phyloP scores from a whole-genome alignment of 1,140 invertebrate genomes.

The Pogonognathellus flavescens region DNA sequence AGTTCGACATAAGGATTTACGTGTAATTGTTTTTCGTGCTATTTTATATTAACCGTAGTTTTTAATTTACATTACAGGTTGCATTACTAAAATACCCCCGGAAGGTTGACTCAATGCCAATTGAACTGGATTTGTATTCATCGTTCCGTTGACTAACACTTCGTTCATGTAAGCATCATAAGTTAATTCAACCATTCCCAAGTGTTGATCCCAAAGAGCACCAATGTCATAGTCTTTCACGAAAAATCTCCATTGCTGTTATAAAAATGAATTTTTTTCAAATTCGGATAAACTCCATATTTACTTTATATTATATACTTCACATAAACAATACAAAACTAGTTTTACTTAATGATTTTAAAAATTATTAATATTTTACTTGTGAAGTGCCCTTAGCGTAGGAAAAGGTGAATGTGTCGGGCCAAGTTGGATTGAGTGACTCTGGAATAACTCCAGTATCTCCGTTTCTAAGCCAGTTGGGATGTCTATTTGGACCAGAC shows the following conservation, averaged over 20 bases:
- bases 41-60: too few relatives aligned
- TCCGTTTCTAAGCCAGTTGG: neutral
- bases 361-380: too few relatives aligned
- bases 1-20: too few relatives aligned
- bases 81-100: slow-evolving; percentile 17
- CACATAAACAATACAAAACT: neutral
- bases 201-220: slow-evolving; percentile 50
- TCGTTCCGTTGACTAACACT: slow-evolving; percentile 29
- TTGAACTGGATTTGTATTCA: neutral
- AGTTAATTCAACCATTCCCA: slow-evolving; percentile 37
- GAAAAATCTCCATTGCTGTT: slow-evolving; percentile 53
- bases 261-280: neutral
- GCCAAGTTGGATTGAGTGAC: slow-evolving; percentile 25
- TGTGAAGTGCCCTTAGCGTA: slow-evolving; percentile 15
- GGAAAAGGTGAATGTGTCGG: neutral
- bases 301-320: too few relatives aligned
- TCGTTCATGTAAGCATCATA: slow-evolving; percentile 43
- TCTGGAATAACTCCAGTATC: neutral
- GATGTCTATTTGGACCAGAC: neutral
- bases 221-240: slow-evolving; percentile 49
- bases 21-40: too few relatives aligned
- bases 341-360: too few relatives aligned
- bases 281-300: too few relatives aligned
- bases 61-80: too few relatives aligned
- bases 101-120: neutral